Evolutionary conservation across 64 coral and sea anemone genomes (phyloP).

Genomic region (Trachythela sp.): DNA sequence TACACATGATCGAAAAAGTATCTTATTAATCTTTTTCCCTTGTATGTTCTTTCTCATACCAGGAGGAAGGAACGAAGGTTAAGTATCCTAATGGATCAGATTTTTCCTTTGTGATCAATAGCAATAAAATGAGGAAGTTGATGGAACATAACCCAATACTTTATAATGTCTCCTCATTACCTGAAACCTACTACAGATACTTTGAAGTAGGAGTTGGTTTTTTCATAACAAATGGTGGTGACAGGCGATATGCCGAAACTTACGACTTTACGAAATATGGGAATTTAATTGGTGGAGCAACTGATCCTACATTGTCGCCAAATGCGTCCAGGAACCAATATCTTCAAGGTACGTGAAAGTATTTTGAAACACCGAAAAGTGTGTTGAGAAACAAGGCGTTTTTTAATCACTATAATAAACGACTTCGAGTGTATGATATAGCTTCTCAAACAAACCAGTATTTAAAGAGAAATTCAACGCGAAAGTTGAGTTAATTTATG

Average conservation of each 20-base stretch:
- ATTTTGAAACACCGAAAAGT: too few species aligned
- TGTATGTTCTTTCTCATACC: not conserved
- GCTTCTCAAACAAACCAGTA: too few species aligned
- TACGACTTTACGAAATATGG: not conserved
- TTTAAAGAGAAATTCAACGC: too few species aligned
- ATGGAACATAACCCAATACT: conserved; percentile 38
- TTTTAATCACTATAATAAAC: too few species aligned
- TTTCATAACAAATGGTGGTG: not conserved
- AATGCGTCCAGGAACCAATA: conserved; percentile 16
- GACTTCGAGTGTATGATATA: too few species aligned
- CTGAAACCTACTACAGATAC: conserved; percentile 33
- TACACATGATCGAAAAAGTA: too few species aligned
- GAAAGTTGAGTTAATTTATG: too few species aligned
- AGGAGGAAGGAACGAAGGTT: conserved; percentile 31
- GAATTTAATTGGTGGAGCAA: not conserved
- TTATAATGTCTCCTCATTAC: conserved; percentile 26
- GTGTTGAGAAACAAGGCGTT: too few species aligned
- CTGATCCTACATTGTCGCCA: not conserved
- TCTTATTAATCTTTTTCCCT: too few species aligned
- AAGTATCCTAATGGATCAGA: conserved; percentile 37
- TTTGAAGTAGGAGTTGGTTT: not conserved
- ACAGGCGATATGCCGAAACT: not conserved
- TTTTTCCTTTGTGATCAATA: conserved; percentile 20
- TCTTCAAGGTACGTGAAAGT: too few species aligned
- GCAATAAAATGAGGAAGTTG: conserved; percentile 24